Conservation (phyloP, 2,113 vertebrate species). For the Vireo altiloquus region DNA sequence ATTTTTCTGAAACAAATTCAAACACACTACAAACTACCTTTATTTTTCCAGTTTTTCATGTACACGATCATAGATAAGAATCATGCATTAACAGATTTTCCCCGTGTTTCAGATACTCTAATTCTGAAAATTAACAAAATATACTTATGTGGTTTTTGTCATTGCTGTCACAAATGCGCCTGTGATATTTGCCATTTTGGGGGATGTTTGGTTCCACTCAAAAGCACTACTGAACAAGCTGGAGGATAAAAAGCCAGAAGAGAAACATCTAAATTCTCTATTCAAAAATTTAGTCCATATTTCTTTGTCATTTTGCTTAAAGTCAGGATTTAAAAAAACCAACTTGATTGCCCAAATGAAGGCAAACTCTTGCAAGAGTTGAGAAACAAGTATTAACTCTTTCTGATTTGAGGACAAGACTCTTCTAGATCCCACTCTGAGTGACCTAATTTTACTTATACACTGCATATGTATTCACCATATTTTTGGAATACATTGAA, state of each 20-base stretch:
- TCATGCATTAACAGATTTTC: not conserved
- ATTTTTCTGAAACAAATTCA: not conserved
- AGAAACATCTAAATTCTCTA: not conserved
- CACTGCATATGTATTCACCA: not conserved
- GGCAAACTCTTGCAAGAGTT: not conserved
- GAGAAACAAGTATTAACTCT: not conserved
- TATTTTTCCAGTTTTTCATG: not conserved
- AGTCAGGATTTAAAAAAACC: not conserved
- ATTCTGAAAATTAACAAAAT: not conserved
- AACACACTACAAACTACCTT: not conserved
- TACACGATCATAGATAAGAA: not conserved
- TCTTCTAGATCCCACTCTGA: not conserved
- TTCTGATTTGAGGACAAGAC: not conserved
- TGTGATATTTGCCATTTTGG: not conserved
- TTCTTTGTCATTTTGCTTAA: not conserved
- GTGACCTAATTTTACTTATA: not conserved
- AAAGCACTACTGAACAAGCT: not conserved
- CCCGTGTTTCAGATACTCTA: not conserved
- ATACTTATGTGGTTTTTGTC: fast-evolving
- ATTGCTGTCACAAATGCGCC: not conserved
- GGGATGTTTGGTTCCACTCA: not conserved
- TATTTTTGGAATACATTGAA: not conserved
- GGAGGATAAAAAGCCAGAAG: not conserved
- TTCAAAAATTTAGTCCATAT: not conserved
- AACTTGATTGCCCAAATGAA: not conserved